These are phyloP conservation scores for Zoroaster sp. DNA, from an alignment of 53 echinoderm and acorn worm species.

Conservation along the genomic window DNA sequence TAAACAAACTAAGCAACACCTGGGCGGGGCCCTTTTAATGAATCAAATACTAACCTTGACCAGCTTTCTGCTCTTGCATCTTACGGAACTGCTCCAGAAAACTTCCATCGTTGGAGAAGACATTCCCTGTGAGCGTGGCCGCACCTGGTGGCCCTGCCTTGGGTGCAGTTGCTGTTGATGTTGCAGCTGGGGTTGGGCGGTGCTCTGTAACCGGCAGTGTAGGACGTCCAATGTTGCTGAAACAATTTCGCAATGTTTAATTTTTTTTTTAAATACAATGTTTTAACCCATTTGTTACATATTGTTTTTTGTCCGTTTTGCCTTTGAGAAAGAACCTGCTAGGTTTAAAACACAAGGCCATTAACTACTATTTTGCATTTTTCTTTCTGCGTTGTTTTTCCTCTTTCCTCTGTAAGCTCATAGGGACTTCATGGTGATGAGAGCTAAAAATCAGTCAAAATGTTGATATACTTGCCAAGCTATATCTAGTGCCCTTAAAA, in stretches of 20 bases:
- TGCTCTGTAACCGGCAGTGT: neutral
- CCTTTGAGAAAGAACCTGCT: too few species aligned
- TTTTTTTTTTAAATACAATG: neutral
- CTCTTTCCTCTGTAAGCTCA: neutral
- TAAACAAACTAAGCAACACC: too few species aligned
- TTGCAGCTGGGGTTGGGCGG: neutral
- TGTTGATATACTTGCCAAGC: too few species aligned
- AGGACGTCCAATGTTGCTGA: slow-evolving; percentile 23
- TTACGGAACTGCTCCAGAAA: slow-evolving; percentile 92
- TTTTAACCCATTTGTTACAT: too few species aligned
- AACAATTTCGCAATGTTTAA: neutral
- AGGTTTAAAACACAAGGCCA: too few species aligned
- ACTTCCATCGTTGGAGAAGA: slow-evolving; percentile 94
- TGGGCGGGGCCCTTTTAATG: too few species aligned
- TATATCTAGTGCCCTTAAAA: too few species aligned
- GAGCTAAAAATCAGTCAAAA: too few species aligned
- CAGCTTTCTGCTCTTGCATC: slow-evolving; percentile 65
- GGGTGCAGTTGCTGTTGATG: neutral
- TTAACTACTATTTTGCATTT: too few species aligned
- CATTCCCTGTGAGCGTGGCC: slow-evolving; percentile 25
- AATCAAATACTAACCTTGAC: neutral
- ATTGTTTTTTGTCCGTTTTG: too few species aligned
- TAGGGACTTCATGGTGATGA: too few species aligned
- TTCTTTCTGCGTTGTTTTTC: too few species aligned
- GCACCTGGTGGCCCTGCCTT: neutral